phyloP scores from a whole-genome alignment of 1,140 invertebrate species.

The Capitella teleta region DNA sequence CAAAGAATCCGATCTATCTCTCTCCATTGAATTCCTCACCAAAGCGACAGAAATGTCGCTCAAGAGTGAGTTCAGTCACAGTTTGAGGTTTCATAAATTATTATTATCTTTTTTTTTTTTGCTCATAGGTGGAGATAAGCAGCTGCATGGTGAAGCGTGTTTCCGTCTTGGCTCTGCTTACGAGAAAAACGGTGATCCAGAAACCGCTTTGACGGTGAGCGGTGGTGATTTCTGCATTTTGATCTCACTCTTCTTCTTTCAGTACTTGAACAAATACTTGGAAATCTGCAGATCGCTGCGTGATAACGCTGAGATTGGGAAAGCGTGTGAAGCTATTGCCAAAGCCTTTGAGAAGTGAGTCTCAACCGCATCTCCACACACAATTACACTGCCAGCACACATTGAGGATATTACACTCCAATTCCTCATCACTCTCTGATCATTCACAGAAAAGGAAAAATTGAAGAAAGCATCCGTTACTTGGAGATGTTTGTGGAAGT shows the following conservation, averaged over 20 bases:
- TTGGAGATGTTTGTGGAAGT: constrained; percentile 37
- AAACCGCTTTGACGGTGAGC: constrained; percentile 31
- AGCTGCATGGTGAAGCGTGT: constrained; percentile 28
- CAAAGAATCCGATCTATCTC: too few relatives aligned
- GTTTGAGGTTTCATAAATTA: too few relatives aligned
- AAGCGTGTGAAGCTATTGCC: constrained; percentile 39
- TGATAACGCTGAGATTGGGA: constrained; percentile 34
- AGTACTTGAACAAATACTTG: constrained; percentile 35
- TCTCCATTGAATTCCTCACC: too few relatives aligned
- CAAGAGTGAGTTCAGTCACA: too few relatives aligned
- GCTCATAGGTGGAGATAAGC: constrained; percentile 24
- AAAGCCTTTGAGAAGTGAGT: constrained; percentile 33
- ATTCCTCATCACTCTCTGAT: too few relatives aligned
- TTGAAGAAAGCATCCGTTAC: constrained; percentile 34
- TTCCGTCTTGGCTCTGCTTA: constrained; percentile 33
- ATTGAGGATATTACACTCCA: neutral
- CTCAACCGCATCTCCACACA: neutral
- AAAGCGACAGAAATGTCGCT: too few relatives aligned
- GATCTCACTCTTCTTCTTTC: constrained; percentile 15
- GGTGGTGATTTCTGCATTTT: neutral
- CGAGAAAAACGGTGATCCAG: constrained; percentile 24
- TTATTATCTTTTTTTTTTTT: too few relatives aligned
- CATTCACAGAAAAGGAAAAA: constrained; percentile 31
- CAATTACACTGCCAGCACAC: neutral
- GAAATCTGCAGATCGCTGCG: constrained; percentile 22